Evolutionary conservation across 2,888 invertebrate genomes (phyloP).

Genomic region (Philonicus albiceps): DNA sequence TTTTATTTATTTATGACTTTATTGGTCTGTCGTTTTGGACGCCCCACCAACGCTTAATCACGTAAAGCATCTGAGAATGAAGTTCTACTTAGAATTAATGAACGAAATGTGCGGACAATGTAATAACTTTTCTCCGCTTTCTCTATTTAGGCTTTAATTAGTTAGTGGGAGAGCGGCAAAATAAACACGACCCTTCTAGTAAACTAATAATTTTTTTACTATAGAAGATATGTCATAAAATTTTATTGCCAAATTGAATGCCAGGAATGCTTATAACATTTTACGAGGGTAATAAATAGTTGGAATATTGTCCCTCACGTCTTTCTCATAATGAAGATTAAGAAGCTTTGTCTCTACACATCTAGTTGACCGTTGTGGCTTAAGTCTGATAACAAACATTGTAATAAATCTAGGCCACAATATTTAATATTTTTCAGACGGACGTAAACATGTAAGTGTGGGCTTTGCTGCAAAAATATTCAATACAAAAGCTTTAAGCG

Average conservation of each 20-base stretch:
- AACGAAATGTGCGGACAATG: neutral
- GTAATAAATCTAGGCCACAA: neutral
- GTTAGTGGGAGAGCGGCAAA: neutral
- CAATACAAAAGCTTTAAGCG: neutral
- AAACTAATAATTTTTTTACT: neutral
- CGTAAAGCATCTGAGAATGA: constrained; percentile 37
- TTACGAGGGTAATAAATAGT: constrained; percentile 45
- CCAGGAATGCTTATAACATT: constrained; percentile 47
- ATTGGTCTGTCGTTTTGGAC: neutral
- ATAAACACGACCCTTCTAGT: neutral
- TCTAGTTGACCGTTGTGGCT: neutral
- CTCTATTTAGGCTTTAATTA: neutral
- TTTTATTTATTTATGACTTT: constrained; percentile 48
- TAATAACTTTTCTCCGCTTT: neutral
- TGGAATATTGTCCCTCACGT: neutral
- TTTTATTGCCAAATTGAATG: constrained; percentile 45
- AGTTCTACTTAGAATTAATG: constrained; percentile 7
- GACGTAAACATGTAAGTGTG: neutral
- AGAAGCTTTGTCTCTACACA: neutral
- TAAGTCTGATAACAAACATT: neutral
- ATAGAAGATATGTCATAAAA: constrained; percentile 20
- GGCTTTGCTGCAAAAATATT: neutral
- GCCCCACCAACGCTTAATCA: constrained; percentile 7
- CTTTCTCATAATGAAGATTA: neutral
- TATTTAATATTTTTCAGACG: neutral